Evolutionary conservation across 2,888 invertebrate species (phyloP), one percentile per base, ranked within the genome.

Genomic region (Eueremaeus valkanovi): DNA sequence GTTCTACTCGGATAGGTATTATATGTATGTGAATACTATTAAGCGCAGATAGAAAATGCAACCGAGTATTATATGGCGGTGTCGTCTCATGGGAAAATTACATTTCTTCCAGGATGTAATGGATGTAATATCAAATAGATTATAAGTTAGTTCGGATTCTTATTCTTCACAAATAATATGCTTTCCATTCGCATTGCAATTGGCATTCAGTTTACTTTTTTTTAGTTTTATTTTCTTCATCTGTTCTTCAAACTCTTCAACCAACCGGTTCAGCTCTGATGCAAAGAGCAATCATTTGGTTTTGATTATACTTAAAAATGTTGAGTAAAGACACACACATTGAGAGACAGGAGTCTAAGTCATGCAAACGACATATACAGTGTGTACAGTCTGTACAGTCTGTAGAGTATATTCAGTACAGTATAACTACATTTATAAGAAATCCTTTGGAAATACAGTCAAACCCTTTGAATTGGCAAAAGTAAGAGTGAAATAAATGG

Each of bases 261-360:
- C 55, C 70, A 70, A 70, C 70, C 70, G 70, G 70, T 70, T 70
- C 70, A 70, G 70, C 70, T 45, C 45, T 45, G 45, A 70, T 70
- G 42, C 70, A 16, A 70, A 70, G 27, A 13, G 18, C 61, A 61
- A 61, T 42, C 70, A 70, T 70, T 70, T 45, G 27, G 27, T 70
- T 70, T 24, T 36, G 63, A 70, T 70, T 24, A 45, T 42, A 70
- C 27, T 18, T 24, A 3, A 13, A 68, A 21, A 9, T 27, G 45
- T 66, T 66, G 3, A 42, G 70, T 29, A 70, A 66, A 45, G 70
- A 70, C 27, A 70, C 24, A 42, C 24, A 68, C 36, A 66, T 66
- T 9, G 63, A 66, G 33, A 66, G 16, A 21, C 55, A 55, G 36
- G 61, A 70, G 40, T 70, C 40, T 24, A 42, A 36, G 63, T 33